Evolutionary conservation across 2,797 vertebrate species (phyloP).

Genomic region (Gadopsis marmoratus): DNA sequence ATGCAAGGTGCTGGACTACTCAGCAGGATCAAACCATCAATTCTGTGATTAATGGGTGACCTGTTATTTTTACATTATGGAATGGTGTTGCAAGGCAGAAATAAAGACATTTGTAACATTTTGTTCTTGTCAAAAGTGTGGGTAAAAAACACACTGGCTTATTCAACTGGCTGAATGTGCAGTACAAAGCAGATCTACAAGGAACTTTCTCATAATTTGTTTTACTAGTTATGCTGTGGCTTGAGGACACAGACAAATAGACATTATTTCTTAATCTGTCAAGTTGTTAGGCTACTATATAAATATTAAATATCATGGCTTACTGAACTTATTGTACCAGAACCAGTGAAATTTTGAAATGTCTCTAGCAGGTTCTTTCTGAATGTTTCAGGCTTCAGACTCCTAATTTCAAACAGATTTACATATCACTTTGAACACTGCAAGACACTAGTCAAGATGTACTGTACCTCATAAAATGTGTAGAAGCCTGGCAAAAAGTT

Average conservation of each 20-base stretch:
- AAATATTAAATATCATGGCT: neutral
- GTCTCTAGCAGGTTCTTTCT: slow-evolving; percentile 15
- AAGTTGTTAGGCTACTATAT: neutral
- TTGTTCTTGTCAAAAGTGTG: neutral
- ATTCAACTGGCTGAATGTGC: slow-evolving; percentile 28
- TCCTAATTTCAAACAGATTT: slow-evolving; percentile 51
- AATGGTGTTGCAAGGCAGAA: neutral
- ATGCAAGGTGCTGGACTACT: neutral
- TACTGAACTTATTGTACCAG: neutral
- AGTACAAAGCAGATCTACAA: slow-evolving; percentile 18
- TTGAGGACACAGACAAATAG: neutral
- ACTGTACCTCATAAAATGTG: slow-evolving; percentile 50
- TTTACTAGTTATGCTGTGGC: slow-evolving; percentile 20
- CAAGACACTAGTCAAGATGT: slow-evolving; percentile 38
- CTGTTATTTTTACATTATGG: neutral
- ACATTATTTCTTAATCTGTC: neutral
- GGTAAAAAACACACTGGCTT: slow-evolving; percentile 22
- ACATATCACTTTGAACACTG: slow-evolving; percentile 53
- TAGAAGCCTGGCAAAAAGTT: slow-evolving; percentile 40
- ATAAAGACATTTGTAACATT: too few species aligned
- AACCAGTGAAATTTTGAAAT: neutral
- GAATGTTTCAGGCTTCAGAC: slow-evolving; percentile 25
- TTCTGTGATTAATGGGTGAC: slow-evolving; percentile 17
- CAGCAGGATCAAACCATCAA: slow-evolving; percentile 7
- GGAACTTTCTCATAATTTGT: slow-evolving; percentile 17